Base-by-base conservation (phyloP, 1,140 invertebrate species). In the Pectinophora gossypiella region DNA sequence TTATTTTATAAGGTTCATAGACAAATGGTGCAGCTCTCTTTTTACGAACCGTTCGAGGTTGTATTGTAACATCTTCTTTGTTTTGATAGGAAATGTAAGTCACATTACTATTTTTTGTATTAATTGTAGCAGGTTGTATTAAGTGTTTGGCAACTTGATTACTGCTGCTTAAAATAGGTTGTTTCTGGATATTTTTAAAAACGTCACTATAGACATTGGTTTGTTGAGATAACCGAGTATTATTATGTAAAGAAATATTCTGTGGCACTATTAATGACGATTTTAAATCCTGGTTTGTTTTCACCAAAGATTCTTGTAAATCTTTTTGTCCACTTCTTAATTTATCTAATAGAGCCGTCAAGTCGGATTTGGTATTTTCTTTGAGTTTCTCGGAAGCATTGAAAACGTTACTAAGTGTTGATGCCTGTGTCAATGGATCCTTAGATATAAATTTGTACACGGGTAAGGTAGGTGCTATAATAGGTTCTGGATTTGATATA, bases 1-100 rank as follows among this genome's bases (percentile, higher is more conserved):
- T 84, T 42, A 88, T 85, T 77, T 87, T 88, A 51, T 87, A 87
- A 4, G 87, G 85, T 61, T 87, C 84, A 45, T 88, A 87, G 19
- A 83, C 55, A 69, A 87, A 88, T 23, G 77, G 68, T n/a, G 77
- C 52, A 23, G 76, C 66, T 58, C 87, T 64, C 57, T 70, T 87
- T 46, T 51, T 74, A 68, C 85, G 68, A 21, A 59, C 22, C 10
- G 16, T 51, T 48, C 15, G 10, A 15, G 56, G 43, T n/a, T 54
- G 13, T 55, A 54, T 66, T 7, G 50, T 66, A 7, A 66, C 15
- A 20, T 71, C 54, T 54, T 76, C 59, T 59, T 64, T 72, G 46
- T 68, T 73, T 50, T 56, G 40, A 47, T 54, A 69, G 12, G 57
- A 54, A n/a, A 61, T 32, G 32, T 72, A 68, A 15, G 56, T 57